A percentile compares a stretch with the other conserved stretches of the same genome.
These are phyloP conservation scores for Schrankia costaestrigalis DNA, from an alignment of 2,888 invertebrate genomes.

Conservation along the genomic window DNA sequence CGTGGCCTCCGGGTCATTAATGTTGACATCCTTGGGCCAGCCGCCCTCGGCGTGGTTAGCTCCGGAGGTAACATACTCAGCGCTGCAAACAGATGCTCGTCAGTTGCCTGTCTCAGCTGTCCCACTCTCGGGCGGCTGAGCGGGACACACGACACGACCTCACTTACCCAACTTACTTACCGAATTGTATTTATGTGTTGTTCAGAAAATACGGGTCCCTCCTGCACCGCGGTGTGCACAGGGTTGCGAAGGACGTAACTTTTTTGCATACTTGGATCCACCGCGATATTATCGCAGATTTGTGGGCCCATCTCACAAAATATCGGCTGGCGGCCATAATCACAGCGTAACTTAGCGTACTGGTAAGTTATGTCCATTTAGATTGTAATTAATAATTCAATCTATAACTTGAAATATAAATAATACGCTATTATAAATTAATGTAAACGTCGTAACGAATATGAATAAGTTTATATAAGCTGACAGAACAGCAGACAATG, in stretches of 20 bases:
- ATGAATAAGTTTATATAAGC: no score
- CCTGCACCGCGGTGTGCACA: constrained; percentile 70
- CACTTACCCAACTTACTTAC: constrained; percentile 35
- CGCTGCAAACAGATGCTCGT: constrained; percentile 49
- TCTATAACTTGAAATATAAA: no score
- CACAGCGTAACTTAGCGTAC: constrained; percentile 63
- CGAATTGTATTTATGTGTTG: constrained; percentile 81
- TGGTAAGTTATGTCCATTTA: constrained; percentile 51
- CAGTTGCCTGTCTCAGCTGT: no score
- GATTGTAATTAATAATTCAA: background rate
- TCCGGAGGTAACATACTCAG: constrained; percentile 79
- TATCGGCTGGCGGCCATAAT: constrained; percentile 73
- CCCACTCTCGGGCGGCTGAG: no score
- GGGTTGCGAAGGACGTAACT: constrained; percentile 76
- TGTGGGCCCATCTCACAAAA: constrained; percentile 65
- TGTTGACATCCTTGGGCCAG: constrained; percentile 88
- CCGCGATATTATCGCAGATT: constrained; percentile 59
- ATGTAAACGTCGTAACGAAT: background rate
- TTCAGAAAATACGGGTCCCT: constrained; percentile 57
- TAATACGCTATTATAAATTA: background rate
- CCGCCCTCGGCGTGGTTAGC: constrained; percentile 89
- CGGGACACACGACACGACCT: background rate
- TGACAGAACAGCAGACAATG: no score
- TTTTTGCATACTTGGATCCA: constrained; percentile 48
- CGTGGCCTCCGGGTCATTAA: constrained; percentile 84